A percentile compares a stretch with the other conserved stretches of the same genome.
Conservation (phyloP, 2,797 vertebrate species). For the Myripristis murdjan region DNA sequence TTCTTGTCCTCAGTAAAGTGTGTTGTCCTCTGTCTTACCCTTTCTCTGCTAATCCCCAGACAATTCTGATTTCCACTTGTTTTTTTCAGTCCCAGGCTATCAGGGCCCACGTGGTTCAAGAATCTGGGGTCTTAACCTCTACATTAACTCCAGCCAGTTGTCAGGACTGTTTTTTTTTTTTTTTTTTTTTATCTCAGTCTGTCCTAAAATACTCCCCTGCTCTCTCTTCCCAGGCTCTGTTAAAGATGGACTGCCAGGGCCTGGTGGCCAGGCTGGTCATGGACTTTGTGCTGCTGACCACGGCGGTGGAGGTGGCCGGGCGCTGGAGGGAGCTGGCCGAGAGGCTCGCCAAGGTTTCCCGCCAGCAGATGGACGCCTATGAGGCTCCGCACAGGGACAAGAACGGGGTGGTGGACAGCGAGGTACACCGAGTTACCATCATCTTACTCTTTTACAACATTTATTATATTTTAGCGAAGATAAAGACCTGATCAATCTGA, state of each 20-base stretch:
- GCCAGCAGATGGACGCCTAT: conserved; percentile 96
- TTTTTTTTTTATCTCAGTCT: background rate
- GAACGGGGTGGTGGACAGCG: conserved; percentile 91
- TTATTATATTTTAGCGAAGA: too few relatives aligned
- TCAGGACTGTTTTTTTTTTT: too few relatives aligned
- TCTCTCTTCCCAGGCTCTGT: conserved; percentile 87
- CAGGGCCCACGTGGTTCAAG: background rate
- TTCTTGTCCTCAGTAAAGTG: conserved; percentile 9
- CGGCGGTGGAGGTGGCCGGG: conserved; percentile 93
- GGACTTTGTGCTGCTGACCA: conserved; percentile 97
- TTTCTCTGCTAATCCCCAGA: background rate
- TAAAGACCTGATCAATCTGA: too few relatives aligned
- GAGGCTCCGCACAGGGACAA: conserved; percentile 95
- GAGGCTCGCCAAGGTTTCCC: conserved; percentile 92
- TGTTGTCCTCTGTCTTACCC: background rate
- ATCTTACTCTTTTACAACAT: too few relatives aligned
- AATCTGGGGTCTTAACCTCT: background rate
- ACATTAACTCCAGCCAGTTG: background rate
- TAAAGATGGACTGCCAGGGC: conserved; percentile 98
- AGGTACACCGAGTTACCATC: conserved; percentile 82
- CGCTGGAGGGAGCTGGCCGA: conserved; percentile 97
- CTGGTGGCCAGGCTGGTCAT: conserved; percentile 94
- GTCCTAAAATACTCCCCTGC: background rate
- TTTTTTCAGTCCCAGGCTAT: background rate
- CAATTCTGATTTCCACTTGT: background rate